Conservation (phyloP, 1,140 invertebrate genomes). For the Elymnias hypermnestra region DNA sequence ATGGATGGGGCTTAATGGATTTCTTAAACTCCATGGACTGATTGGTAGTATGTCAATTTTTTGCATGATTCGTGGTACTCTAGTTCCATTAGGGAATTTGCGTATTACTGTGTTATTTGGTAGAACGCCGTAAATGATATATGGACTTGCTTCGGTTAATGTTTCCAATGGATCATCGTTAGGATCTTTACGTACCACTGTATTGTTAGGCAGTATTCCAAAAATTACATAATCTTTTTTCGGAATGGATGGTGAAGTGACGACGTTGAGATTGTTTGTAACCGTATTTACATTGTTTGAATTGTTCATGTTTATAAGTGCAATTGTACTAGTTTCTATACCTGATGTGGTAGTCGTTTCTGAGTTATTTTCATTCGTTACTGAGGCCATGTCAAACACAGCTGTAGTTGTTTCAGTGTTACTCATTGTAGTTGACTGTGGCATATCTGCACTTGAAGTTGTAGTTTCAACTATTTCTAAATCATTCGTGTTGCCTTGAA, state of each 20-base stretch:
- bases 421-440: slow-evolving; percentile 26
- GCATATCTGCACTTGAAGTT: slow-evolving; percentile 29
- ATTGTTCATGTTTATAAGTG: slow-evolving; percentile 35
- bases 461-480: slow-evolving; percentile 27
- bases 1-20: slow-evolving; percentile 76
- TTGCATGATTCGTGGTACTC: slow-evolving; percentile 81
- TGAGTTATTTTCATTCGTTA: slow-evolving; percentile 39
- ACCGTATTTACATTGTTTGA: slow-evolving; percentile 31
- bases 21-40: slow-evolving; percentile 74
- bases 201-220: slow-evolving; percentile 84
- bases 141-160: slow-evolving; percentile 81
- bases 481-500: slow-evolving; percentile 26
- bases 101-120: slow-evolving; percentile 84
- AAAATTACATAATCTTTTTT: slow-evolving; percentile 83
- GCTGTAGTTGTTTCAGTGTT: slow-evolving; percentile 36
- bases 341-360: slow-evolving; percentile 43
- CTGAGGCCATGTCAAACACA: slow-evolving; percentile 26
- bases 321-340: slow-evolving; percentile 54
- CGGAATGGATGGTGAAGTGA: slow-evolving; percentile 53
- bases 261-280: slow-evolving; percentile 31
- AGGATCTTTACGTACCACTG: slow-evolving; percentile 83
- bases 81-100: slow-evolving; percentile 84
- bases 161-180: slow-evolving; percentile 80
- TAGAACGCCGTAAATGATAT: slow-evolving; percentile 83
- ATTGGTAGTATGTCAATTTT: slow-evolving; percentile 76